Evolutionary conservation across 2,797 vertebrate genomes (phyloP).

Genomic region (Gambusia yucatana): DNA sequence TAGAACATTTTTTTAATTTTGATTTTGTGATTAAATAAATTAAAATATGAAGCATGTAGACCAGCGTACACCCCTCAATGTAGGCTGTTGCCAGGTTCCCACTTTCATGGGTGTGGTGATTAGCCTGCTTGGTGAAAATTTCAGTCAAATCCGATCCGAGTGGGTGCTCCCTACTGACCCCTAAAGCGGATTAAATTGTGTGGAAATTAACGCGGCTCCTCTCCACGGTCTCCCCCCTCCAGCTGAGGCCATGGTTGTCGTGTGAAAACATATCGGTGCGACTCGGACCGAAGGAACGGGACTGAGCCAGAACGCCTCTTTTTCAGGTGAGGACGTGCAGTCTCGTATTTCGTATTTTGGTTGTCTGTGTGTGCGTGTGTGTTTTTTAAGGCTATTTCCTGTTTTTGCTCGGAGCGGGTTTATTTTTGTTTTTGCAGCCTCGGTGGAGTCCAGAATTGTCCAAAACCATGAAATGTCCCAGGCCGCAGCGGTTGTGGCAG

Average conservation of each 20-base stretch:
- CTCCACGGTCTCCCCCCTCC: conserved; percentile 43
- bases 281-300: conserved; percentile 50
- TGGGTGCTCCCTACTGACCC: conserved; percentile 37
- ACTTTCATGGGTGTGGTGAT: conserved; percentile 88
- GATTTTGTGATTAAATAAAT: neutral
- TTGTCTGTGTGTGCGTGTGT: neutral
- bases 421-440: conserved; percentile 10
- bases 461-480: neutral
- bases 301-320: conserved; percentile 57
- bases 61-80: conserved; percentile 62
- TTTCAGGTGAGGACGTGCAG: conserved; percentile 79
- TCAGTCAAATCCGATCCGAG: conserved; percentile 68
- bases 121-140: conserved; percentile 78
- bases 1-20: rapidly evolving
- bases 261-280: conserved; percentile 68
- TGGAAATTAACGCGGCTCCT: conserved; percentile 47
- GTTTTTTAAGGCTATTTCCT: conserved; percentile 58
- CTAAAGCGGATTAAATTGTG: conserved; percentile 55
- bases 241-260: conserved; percentile 66
- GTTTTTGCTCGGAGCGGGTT: conserved; percentile 40
- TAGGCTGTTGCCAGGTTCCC: conserved; percentile 86
- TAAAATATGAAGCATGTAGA: neutral
- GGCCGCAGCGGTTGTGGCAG: neutral
- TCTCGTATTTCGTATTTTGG: conserved; percentile 58
- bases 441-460: neutral